Percentiles rank a stretch among this genome's conserved stretches.
Evolutionary conservation across 2,113 vertebrate genomes (phyloP).

Genomic region (Nothocercus julius): DNA sequence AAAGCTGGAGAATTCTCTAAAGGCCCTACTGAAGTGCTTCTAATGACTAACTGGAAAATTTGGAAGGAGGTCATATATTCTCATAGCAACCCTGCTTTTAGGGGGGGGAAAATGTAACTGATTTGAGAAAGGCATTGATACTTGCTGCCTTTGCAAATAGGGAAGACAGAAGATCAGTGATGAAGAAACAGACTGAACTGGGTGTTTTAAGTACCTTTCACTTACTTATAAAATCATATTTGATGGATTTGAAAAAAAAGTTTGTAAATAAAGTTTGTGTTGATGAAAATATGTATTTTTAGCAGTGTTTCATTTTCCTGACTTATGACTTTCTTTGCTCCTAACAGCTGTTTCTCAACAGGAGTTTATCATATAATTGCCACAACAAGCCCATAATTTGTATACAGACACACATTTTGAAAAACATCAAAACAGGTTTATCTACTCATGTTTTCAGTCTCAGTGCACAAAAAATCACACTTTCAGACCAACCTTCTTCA

Average conservation of each 20-base stretch:
- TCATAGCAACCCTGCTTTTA: not conserved
- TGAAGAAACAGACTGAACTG: not conserved
- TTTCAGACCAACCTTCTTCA: not conserved
- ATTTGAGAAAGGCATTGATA: not conserved
- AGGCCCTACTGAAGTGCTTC: not conserved
- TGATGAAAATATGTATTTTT: not conserved
- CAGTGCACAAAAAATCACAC: not conserved
- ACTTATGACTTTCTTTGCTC: not conserved
- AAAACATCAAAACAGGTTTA: not conserved
- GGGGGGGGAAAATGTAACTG: not conserved
- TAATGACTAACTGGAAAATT: not conserved
- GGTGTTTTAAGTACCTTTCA: not conserved
- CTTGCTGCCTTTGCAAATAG: not conserved
- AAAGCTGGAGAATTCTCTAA: not conserved
- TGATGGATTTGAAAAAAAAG: not conserved
- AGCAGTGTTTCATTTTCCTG: not conserved
- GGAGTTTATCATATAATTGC: not conserved
- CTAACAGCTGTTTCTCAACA: not conserved
- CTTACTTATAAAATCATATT: not conserved
- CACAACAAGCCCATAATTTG: not conserved
- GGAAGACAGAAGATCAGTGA: not conserved
- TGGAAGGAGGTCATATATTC: not conserved
- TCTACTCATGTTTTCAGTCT: not conserved
- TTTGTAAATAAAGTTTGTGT: not conserved
- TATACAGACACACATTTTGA: not conserved